Evolutionary conservation across 2,888 invertebrate genomes (phyloP), one percentile per base, ranked within the genome.

Genomic region (Troides oblongomaculatus): DNA sequence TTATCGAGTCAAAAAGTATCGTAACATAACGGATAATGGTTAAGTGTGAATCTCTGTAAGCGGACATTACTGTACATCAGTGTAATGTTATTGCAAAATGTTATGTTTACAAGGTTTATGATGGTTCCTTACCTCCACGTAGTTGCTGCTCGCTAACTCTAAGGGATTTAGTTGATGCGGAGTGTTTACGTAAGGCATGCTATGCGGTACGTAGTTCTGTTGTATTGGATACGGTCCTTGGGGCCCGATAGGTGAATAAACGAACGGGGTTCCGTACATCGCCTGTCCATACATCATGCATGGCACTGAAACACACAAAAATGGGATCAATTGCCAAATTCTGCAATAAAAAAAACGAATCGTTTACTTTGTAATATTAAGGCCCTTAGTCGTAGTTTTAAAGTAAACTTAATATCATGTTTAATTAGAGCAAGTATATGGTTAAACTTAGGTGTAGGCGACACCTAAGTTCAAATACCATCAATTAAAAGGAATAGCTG

Each of bases 251-350:
- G 95, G 93, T 25, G 95, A 93, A 78, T 95, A 96, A 85, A 96
- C 90, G 77, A 95, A 92, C 0, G 95, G 93, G 0, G 93, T 79
- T 1, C 93, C 87, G 71, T 87, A 87, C 66, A 88, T 71, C 0
- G 93, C 85, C 72, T 89, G 93, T 0, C 93, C 91, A 70, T 93
- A 94, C 84, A 89, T 82, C 83, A 96, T 92, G 75, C 94, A 96
- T 76, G 94, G 95, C 74, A 96, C 94, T 92, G 92, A 77, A 92
- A 92, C 78, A 36, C 39, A 39, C 1, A 39, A 39, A 39, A 39
- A 39, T 10, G 10, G 39, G 0, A 10, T 10, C 8, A 39, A 39
- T 39, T 10, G 10, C 10, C 10, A 39, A 39, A 1, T 39, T 39
- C 39, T 39, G 10, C 10, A 10, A 7, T 6, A 39, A 39, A 7